Evolutionary conservation across 2,113 vertebrate genomes (phyloP).

Genomic region (Hiodon tergisus): DNA sequence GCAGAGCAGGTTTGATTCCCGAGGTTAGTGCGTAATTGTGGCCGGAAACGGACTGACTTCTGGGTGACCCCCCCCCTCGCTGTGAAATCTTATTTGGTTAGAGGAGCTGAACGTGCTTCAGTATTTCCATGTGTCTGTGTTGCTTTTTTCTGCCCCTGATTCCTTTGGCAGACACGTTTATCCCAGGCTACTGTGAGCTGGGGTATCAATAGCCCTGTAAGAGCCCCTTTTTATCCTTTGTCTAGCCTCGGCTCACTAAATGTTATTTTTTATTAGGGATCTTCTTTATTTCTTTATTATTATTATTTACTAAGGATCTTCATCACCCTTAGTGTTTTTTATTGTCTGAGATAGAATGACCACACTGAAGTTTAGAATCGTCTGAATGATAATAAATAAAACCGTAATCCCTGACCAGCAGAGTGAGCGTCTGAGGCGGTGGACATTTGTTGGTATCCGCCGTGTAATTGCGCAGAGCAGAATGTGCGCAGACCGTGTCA

Average conservation of each 20-base stretch:
- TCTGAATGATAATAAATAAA: neutral
- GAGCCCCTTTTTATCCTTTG: too few relatives aligned
- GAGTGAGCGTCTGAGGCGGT: neutral
- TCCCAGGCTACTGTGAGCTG: too few relatives aligned
- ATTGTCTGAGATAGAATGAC: neutral
- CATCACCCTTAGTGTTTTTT: neutral
- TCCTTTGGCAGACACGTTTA: neutral
- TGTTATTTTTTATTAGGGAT: too few relatives aligned
- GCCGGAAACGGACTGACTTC: conserved; percentile 17
- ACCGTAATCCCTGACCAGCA: neutral
- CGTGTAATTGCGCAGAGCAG: neutral
- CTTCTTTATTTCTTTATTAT: too few relatives aligned
- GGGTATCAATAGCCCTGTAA: too few relatives aligned
- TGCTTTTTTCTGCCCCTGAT: neutral
- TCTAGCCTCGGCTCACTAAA: too few relatives aligned
- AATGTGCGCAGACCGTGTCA: neutral
- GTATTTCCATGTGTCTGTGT: neutral
- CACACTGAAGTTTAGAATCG: neutral
- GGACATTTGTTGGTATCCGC: neutral
- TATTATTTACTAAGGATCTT: too few relatives aligned
- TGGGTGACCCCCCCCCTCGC: neutral
- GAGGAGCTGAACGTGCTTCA: neutral
- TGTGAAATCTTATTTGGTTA: conserved; percentile 17
- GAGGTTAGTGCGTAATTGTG: conserved; percentile 3
- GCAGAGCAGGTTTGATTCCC: neutral